Conservation (phyloP, 1,140 invertebrate genomes). For the Armadillidium nasatum region DNA sequence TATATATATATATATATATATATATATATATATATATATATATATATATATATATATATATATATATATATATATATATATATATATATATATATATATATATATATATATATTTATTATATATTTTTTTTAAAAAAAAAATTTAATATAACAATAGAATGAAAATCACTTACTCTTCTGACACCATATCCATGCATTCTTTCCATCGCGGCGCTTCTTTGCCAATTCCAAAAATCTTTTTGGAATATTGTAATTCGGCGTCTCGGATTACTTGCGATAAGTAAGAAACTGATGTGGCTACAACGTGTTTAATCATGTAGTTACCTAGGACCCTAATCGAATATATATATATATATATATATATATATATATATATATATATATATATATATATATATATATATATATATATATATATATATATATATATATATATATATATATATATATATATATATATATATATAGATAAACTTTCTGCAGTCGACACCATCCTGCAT, state of each 20-base stretch:
- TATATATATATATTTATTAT: too few relatives aligned
- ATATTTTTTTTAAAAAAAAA: too few relatives aligned
- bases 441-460: background rate
- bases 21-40: too few relatives aligned
- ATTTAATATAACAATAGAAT: background rate
- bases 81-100: too few relatives aligned
- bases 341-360: too few relatives aligned
- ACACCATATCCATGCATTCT: slow-evolving; percentile 69
- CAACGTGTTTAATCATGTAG: slow-evolving; percentile 76
- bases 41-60: too few relatives aligned
- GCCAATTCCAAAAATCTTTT: slow-evolving; percentile 67
- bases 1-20: too few relatives aligned
- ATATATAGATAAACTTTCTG: too few relatives aligned
- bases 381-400: too few relatives aligned
- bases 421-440: slow-evolving; percentile 3
- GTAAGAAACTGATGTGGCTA: slow-evolving; percentile 66
- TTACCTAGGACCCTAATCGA: slow-evolving; percentile 62
- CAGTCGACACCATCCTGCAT: too few relatives aligned
- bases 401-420: background rate
- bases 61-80: too few relatives aligned
- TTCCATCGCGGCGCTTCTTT: slow-evolving; percentile 77
- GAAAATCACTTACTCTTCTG: slow-evolving; percentile 55
- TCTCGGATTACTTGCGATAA: slow-evolving; percentile 66
- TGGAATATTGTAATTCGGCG: slow-evolving; percentile 66
- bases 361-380: too few relatives aligned